Evolutionary conservation across 2,113 vertebrate species (phyloP).

Genomic region (Sardina pilchardus): DNA sequence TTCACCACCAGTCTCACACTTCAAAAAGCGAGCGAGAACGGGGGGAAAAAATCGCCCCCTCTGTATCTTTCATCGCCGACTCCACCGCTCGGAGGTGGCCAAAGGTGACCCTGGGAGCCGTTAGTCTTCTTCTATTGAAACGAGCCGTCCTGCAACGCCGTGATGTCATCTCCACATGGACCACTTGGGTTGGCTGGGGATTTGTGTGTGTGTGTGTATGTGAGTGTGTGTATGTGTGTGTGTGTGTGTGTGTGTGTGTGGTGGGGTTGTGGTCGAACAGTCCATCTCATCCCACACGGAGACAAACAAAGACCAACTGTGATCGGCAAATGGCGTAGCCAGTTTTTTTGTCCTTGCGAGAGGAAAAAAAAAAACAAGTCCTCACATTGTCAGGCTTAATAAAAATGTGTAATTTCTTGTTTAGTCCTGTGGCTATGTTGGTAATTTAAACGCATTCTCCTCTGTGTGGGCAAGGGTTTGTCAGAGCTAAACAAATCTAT

Average conservation of each 20-base stretch:
- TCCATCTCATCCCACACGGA: neutral
- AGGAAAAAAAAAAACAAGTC: neutral
- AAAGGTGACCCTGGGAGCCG: constrained; percentile 67
- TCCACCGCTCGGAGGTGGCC: constrained; percentile 53
- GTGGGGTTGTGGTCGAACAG: neutral
- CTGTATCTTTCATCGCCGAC: constrained; percentile 61
- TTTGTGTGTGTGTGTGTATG: constrained; percentile 53
- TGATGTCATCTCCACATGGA: constrained; percentile 70
- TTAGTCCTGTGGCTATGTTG: neutral
- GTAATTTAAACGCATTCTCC: neutral
- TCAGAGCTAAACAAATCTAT: constrained; percentile 14
- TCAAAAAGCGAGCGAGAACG: constrained; percentile 55
- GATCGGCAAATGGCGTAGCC: neutral
- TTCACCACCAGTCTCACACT: constrained; percentile 54
- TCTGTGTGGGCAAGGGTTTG: neutral
- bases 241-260: neutral
- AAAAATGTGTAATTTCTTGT: constrained; percentile 13
- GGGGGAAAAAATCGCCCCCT: neutral
- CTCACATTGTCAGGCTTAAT: neutral
- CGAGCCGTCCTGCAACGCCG: constrained; percentile 67
- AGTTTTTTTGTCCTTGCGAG: neutral
- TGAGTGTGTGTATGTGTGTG: neutral
- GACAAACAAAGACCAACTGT: constrained; percentile 5
- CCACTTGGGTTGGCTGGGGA: constrained; percentile 18
- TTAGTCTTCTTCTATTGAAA: constrained; percentile 78